Percentiles rank a stretch among this genome's conserved stretches.
Evolutionary conservation across 2,888 invertebrate genomes (phyloP).

Genomic region (Pheosia tremula): DNA sequence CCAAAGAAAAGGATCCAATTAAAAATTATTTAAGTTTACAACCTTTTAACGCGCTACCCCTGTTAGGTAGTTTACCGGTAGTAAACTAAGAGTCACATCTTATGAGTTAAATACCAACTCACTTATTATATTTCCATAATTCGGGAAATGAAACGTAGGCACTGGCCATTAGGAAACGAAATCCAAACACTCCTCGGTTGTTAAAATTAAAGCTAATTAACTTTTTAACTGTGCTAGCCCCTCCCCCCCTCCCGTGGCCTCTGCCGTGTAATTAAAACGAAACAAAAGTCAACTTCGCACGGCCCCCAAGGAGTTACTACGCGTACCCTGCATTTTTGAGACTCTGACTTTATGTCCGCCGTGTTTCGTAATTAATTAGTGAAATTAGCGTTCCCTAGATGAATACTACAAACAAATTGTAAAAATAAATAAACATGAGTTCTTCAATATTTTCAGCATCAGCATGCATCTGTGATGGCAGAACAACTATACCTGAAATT

Average conservation of each 20-base stretch:
- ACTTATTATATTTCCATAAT: not conserved
- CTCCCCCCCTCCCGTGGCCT: slow-evolving; percentile 34
- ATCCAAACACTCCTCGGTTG: slow-evolving; percentile 53
- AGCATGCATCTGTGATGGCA: no score
- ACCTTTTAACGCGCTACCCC: no score
- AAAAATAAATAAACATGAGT: slow-evolving; percentile 2
- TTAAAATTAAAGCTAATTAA: slow-evolving; percentile 80
- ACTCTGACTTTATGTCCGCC: slow-evolving; percentile 5
- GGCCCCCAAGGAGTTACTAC: slow-evolving; percentile 61
- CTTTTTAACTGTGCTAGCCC: slow-evolving; percentile 68
- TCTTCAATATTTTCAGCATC: not conserved
- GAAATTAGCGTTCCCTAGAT: slow-evolving; percentile 22
- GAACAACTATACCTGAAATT: no score
- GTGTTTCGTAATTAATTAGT: slow-evolving; percentile 26
- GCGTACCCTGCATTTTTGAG: slow-evolving; percentile 7
- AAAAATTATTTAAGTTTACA: not conserved
- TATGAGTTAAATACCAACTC: no score
- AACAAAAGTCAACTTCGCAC: slow-evolving; percentile 74
- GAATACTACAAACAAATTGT: slow-evolving; percentile 11
- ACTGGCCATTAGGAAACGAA: slow-evolving; percentile 43
- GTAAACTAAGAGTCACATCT: no score
- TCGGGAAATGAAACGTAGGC: slow-evolving; percentile 22
- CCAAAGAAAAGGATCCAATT: not conserved
- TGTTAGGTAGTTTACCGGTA: no score
- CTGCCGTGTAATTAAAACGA: slow-evolving; percentile 73